These are phyloP conservation scores for Drosophila cardini DNA, from an alignment of 1,140 invertebrate genomes.

Conservation along the genomic window DNA sequence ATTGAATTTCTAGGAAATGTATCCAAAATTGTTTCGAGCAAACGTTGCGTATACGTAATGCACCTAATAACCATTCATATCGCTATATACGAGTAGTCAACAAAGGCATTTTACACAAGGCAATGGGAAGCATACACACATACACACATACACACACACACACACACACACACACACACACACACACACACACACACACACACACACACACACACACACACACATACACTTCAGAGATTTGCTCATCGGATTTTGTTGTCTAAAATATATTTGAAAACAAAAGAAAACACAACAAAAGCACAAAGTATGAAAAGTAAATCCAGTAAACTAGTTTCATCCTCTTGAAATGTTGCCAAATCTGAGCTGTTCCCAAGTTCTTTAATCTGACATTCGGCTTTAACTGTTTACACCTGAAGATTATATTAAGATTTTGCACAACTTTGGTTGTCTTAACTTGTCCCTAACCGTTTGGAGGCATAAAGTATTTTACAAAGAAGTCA, in stretches of 20 bases:
- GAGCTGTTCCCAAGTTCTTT: conserved; percentile 7
- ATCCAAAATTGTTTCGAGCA: not conserved
- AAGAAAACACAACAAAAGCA: not conserved
- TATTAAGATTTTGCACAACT: no score
- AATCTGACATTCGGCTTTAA: conserved; percentile 5
- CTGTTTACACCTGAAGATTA: not conserved
- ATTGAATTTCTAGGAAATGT: conserved; percentile 45
- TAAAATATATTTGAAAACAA: conserved; percentile 2
- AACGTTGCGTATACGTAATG: conserved; percentile 62
- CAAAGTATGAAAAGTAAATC: conserved; percentile 11
- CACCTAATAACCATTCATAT: conserved; percentile 59
- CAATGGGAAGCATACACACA: no score
- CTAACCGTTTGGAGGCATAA: no score
- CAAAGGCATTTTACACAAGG: no score
- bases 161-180: no score
- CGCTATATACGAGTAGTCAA: not conserved
- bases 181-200: not conserved
- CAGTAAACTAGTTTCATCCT: conserved; percentile 26
- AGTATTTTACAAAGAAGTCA: no score
- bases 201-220: conserved; percentile 7
- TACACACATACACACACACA: no score
- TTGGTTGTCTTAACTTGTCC: no score
- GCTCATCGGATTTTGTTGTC: conserved; percentile 21
- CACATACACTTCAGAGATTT: conserved; percentile 3
- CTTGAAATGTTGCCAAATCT: conserved; percentile 20